A percentile compares a stretch with the other conserved stretches of the same genome.
These are phyloP conservation scores for Timandra comae DNA, from an alignment of 2,888 invertebrate genomes.

Conservation along the genomic window DNA sequence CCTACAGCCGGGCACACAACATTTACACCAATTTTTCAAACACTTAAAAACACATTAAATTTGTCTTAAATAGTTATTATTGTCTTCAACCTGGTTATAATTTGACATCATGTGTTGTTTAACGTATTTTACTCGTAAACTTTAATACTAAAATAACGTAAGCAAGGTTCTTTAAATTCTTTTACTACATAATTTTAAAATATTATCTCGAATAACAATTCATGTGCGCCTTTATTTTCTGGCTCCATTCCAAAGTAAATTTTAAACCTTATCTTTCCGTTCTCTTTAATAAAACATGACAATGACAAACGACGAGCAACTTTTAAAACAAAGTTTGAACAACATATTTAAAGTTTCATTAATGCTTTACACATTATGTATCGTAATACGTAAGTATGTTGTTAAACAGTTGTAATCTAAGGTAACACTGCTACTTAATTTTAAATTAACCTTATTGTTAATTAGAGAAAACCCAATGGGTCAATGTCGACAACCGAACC, in stretches of 20 bases:
- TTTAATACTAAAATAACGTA: too few relatives aligned
- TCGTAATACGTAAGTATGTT: background rate
- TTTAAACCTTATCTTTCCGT: too few relatives aligned
- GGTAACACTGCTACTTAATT: background rate
- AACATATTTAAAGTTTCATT: too few relatives aligned
- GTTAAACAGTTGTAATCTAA: background rate
- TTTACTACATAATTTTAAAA: too few relatives aligned
- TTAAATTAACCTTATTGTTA: conserved; percentile 43
- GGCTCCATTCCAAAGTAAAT: too few relatives aligned
- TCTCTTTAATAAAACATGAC: too few relatives aligned
- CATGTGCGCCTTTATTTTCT: too few relatives aligned
- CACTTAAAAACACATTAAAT: conserved; percentile 16
- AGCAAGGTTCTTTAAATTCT: too few relatives aligned
- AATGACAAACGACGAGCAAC: too few relatives aligned
- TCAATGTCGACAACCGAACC: conserved; percentile 46
- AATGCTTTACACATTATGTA: too few relatives aligned
- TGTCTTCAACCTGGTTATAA: background rate
- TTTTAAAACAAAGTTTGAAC: too few relatives aligned
- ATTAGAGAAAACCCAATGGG: conserved; percentile 57
- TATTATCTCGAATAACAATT: too few relatives aligned
- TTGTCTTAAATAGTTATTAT: background rate
- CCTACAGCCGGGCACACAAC: conserved; percentile 35
- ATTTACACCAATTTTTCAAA: conserved; percentile 19
- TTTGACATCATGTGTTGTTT: background rate
- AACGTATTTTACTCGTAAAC: background rate